Evolutionary conservation across 2,797 vertebrate species (phyloP), one percentile per base, ranked within the genome.

Genomic region (Bradypodion pumilum): DNA sequence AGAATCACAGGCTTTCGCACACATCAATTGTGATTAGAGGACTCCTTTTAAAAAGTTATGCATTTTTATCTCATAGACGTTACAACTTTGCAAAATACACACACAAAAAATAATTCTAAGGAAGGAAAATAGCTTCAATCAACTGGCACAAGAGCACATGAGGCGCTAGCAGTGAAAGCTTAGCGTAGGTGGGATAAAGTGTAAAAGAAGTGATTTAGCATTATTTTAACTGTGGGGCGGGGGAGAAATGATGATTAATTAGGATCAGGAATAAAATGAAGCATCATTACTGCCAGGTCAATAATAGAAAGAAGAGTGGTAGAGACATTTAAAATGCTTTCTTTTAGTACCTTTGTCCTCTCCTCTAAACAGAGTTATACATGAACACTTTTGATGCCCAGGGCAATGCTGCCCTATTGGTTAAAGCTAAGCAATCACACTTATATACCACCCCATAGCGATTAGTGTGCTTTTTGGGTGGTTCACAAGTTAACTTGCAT

Each of bases 201-300:
- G 68, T 32, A 68, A 86, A n/a, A 63, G 63, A 75, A 56, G 25
- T 15, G 62, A 86, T 82, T 92, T 85, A 46, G 21, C 76, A 74
- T 87, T 70, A 83, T 84, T 77, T 72, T 32, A 76, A 83, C 73
- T 83, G 65, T 73, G 66, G n/a, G n/a, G 63, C 66, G 73, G 66
- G 73, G 66, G 63, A 80, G 69, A 44, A 84, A 87, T n/a, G 78
- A 44, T 87, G 77, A 84, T 87, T 84, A 87, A 85, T 87, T 75
- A 80, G 76, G 72, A 80, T 70, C 32, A 76, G 81, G 76, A 69
- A 75, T 35, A 44, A 87, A 87, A 87, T 29, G 72, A 84, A 74
- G 85, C 37, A 63, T 23, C n/a, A n/a, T n/a, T 42, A 23, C 68
- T 70, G 62, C 42, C 63, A 72, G 35, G n/a, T 70, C 23, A 37